Evolutionary conservation across 2,113 vertebrate genomes (phyloP), one percentile per base, ranked within the genome.

Genomic region (Synodontis membranacea): DNA sequence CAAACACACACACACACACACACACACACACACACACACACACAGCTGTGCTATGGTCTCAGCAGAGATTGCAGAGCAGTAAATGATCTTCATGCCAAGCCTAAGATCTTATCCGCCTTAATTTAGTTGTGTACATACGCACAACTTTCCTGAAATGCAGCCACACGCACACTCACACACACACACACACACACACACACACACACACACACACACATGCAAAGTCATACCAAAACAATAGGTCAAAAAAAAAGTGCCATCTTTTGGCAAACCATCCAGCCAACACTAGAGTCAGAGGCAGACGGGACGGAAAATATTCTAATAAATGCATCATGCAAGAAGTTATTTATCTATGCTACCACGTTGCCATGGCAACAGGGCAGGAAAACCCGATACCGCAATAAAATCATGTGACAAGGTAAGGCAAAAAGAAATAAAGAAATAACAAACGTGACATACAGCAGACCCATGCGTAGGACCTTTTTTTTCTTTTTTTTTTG

Each of bases 281-380:
- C 85, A 82, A 81, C 85, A 23, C 81, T 86, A 80, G 44, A 66
- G 84, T 79, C 58, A 64, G 84, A 66, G 60, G 75, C 60, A 74
- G 34, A 62, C 19, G 17, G 75, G 70, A 37, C 2, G 70, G 46
- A 62, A 83, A 86, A 68, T 60, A 79, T 60, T 82, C 78, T 70
- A 86, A 88, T 88, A 82, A 78, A 85, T 85, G 86, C 74, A 78
- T 80, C 81, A 62, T 25, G 48, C 46, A 48, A 62, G 58, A 89
- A 85, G 50, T 87, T 89, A 85, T 89, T 89, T 89, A 89, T n/a
- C 83, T 82, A 82, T 54, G 54, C 80, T 70, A 84, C 46, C 72
- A 78, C 4, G 80, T 87, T 83, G 80, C 83, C 88, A 89, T 89
- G 84, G 88, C 86, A 89, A 89, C 88, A 89, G 79, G 82, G 56